These are phyloP conservation scores for Thera britannica DNA, from an alignment of 2,888 invertebrate genomes.

Conservation along the genomic window DNA sequence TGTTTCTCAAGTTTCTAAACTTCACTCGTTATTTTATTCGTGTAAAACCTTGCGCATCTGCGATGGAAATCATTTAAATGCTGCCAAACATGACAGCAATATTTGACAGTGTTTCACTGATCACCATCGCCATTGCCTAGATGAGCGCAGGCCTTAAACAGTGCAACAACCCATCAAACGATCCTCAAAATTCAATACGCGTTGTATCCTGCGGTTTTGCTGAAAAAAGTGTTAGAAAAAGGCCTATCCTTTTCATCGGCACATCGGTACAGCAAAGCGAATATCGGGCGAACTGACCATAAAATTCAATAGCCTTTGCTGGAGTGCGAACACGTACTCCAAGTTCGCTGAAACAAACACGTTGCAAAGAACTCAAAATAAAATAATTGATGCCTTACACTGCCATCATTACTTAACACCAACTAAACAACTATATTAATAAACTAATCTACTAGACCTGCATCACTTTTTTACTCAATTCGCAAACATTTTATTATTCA, in stretches of 20 bases:
- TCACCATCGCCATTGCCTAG: too few relatives aligned
- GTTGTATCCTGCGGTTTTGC: conserved; percentile 31
- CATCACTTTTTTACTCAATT: too few relatives aligned
- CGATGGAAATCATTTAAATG: too few relatives aligned
- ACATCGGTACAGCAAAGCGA: conserved; percentile 55
- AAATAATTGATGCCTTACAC: too few relatives aligned
- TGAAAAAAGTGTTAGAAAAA: conserved; percentile 43
- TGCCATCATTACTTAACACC: too few relatives aligned
- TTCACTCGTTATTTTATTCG: not conserved
- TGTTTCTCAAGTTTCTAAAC: too few relatives aligned
- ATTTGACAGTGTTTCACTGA: too few relatives aligned
- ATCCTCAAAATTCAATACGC: conserved; percentile 12
- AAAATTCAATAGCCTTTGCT: conserved; percentile 62
- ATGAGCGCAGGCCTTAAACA: not conserved
- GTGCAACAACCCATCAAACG: conserved; percentile 6
- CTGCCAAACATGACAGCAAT: too few relatives aligned
- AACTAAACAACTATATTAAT: too few relatives aligned
- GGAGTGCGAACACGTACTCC: conserved; percentile 42
- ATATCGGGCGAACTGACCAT: conserved; percentile 61
- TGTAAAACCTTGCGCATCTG: not conserved
- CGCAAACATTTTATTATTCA: too few relatives aligned
- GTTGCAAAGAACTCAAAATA: too few relatives aligned
- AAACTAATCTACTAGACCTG: too few relatives aligned
- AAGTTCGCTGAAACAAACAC: conserved; percentile 10
- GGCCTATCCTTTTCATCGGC: conserved; percentile 53